These are phyloP conservation scores for Eulemur rufifrons DNA, from an alignment of 2,113 vertebrate genomes.

Conservation along the genomic window DNA sequence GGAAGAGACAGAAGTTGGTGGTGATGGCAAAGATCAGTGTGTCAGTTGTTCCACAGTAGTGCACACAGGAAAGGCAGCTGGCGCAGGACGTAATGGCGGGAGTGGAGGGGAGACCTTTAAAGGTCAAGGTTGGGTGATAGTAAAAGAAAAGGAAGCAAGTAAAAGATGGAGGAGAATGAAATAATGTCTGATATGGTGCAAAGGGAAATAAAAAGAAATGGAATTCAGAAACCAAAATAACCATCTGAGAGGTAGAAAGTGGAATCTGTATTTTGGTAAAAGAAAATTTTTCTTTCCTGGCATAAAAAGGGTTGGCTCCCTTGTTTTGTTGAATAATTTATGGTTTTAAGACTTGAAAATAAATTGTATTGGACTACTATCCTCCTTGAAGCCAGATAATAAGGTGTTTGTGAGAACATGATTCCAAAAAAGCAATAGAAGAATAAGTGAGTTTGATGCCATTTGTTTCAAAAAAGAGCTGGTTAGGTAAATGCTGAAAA, in stretches of 20 bases:
- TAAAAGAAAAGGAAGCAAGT: background rate
- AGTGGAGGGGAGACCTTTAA: background rate
- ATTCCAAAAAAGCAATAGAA: background rate
- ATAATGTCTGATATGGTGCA: background rate
- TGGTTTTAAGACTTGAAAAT: background rate
- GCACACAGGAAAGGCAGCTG: background rate
- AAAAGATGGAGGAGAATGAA: background rate
- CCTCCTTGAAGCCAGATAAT: background rate
- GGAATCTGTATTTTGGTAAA: background rate
- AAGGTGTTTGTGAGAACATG: background rate
- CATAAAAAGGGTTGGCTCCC: background rate
- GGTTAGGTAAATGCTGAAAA: background rate
- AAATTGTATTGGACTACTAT: background rate
- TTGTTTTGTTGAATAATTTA: background rate
- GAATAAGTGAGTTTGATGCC: background rate
- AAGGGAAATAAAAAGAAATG: background rate
- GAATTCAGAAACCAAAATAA: background rate
- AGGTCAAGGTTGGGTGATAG: background rate
- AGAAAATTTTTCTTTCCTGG: background rate
- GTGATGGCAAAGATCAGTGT: too few relatives aligned
- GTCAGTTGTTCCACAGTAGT: rapidly evolving
- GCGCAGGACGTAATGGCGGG: too few relatives aligned
- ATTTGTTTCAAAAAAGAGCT: background rate
- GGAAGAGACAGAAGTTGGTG: background rate
- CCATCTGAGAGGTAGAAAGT: background rate